Percentiles rank a stretch among this genome's conserved stretches.
Conservation (phyloP, 2,888 invertebrate species). For the Acanthosepion pharaonis region DNA sequence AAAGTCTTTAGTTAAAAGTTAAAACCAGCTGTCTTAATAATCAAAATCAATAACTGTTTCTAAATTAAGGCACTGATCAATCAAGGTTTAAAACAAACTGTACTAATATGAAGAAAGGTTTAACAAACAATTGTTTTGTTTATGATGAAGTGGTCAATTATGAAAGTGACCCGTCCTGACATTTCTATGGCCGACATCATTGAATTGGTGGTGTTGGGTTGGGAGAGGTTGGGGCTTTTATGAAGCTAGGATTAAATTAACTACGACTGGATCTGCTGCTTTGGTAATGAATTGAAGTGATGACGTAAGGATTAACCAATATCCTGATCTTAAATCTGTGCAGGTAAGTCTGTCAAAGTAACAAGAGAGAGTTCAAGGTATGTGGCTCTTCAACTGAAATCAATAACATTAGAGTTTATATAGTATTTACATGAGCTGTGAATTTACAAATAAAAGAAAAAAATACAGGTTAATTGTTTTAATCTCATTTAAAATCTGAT, state of each 20-base stretch:
- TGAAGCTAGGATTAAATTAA: neutral
- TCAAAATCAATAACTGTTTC: neutral
- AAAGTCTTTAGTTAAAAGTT: neutral
- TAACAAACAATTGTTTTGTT: neutral
- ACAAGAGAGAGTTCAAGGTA: neutral
- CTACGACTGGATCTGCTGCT: neutral
- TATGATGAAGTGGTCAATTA: neutral
- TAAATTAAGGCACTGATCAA: neutral
- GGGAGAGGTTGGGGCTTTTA: neutral
- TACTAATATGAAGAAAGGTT: neutral
- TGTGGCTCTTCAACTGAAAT: neutral
- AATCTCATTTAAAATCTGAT: no score
- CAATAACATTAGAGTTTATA: neutral
- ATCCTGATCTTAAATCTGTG: neutral
- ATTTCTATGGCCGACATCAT: no score
- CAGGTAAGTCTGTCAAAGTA: neutral
- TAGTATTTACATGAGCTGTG: no score
- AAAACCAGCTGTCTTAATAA: neutral
- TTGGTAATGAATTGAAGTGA: neutral
- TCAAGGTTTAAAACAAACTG: neutral
- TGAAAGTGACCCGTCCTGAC: neutral
- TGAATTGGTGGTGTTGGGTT: neutral
- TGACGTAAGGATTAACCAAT: neutral
- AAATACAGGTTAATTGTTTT: no score
- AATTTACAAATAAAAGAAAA: no score